Conservation (phyloP, 2,888 invertebrate species). For the Lasioglossum figueresi region DNA sequence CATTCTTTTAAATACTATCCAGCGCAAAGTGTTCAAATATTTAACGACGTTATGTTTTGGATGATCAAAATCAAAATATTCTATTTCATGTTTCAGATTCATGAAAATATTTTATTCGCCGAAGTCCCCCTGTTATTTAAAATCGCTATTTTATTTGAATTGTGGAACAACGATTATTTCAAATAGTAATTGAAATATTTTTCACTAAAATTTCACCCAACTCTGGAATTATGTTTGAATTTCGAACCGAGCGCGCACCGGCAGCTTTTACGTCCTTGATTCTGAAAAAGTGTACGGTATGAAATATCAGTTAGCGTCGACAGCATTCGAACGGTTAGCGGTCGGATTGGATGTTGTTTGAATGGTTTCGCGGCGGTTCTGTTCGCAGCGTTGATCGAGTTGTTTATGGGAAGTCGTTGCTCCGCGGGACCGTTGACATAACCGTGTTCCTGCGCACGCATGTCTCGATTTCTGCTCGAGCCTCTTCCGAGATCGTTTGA, state of each 20-base stretch:
- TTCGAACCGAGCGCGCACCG: neutral
- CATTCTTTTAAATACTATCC: neutral
- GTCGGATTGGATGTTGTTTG: neutral
- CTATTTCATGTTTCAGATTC: no score
- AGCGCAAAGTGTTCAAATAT: neutral
- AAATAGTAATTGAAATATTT: neutral
- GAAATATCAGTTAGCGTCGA: neutral
- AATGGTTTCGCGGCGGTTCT: slow-evolving; percentile 1
- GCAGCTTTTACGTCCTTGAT: neutral
- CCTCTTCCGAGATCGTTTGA: slow-evolving; percentile 64
- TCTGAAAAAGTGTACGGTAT: neutral
- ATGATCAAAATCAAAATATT: no score
- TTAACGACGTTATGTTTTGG: neutral
- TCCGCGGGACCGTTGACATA: slow-evolving; percentile 25
- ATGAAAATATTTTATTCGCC: no score
- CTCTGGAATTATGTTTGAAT: neutral
- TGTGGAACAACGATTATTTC: neutral
- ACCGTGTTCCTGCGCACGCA: slow-evolving; percentile 65
- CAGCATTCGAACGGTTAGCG: slow-evolving; percentile 6
- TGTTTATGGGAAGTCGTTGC: slow-evolving; percentile 38
- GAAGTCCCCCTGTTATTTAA: no score
- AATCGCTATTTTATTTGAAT: neutral
- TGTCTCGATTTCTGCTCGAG: slow-evolving; percentile 66
- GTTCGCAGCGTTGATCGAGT: slow-evolving; percentile 18
- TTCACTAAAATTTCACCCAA: neutral